phyloP scores from a whole-genome alignment of 2,797 vertebrate genomes.

The Rousettus madagascariensis region DNA sequence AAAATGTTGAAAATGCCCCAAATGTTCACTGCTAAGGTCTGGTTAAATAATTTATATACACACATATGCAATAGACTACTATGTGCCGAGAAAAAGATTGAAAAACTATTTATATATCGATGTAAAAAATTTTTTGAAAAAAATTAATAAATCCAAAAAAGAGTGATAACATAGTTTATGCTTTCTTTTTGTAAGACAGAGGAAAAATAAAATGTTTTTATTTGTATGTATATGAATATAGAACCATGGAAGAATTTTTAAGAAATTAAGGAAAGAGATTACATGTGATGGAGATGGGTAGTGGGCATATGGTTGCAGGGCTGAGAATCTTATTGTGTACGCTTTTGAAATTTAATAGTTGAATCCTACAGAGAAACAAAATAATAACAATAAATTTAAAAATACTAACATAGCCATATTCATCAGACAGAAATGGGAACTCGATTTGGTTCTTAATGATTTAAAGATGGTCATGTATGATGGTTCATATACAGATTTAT shows the following conservation, averaged over 20 bases:
- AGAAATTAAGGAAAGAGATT: not conserved
- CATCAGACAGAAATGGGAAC: not conserved
- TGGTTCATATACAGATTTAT: not conserved
- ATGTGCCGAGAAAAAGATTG: not conserved
- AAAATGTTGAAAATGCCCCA: slow-evolving; percentile 13
- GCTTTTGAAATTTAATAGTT: not conserved
- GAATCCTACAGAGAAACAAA: not conserved
- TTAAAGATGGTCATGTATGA: not conserved
- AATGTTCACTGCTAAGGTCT: not conserved
- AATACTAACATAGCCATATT: not conserved
- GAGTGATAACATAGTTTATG: not conserved
- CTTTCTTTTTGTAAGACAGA: not conserved
- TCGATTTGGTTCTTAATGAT: not conserved
- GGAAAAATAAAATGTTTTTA: not conserved
- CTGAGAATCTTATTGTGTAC: not conserved
- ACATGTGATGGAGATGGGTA: not conserved
- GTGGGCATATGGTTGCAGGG: not conserved
- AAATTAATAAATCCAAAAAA: not conserved
- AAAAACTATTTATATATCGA: not conserved
- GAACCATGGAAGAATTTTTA: not conserved
- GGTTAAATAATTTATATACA: not conserved
- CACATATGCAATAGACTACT: not conserved
- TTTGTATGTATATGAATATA: not conserved
- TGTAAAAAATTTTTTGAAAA: not conserved
- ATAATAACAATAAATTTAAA: not conserved